Base-by-base conservation (phyloP, 2,888 invertebrate genomes). In the Cinara cedri region DNA sequence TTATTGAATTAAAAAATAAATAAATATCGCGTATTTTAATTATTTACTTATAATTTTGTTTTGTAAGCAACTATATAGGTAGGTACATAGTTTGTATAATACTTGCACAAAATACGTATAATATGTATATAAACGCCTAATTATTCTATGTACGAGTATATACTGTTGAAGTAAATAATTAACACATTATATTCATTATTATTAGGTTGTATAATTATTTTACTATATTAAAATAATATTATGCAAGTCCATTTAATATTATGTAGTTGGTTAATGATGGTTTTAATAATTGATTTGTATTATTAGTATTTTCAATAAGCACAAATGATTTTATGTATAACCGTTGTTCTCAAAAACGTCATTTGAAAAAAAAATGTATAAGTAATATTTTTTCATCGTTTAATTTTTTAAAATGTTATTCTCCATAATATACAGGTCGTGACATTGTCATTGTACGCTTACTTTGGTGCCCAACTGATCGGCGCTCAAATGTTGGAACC, bases 391-490 rank as follows among this genome's bases (percentile, higher is more conserved):
- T n/a, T n/a, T 51, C 16, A 51, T 51, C 14, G 4, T 51, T 49
- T 49, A 49, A 11, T 49, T 49, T 49, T 49, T n/a, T 44, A 44
- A 44, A n/a, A n/a, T n/a, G n/a, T n/a, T n/a, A n/a, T n/a, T n/a
- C n/a, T 34, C 3, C 46, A 46, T 46, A 46, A 44, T 10, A 46
- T 6, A n/a, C 88, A 96, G 96, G 96, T 96, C 82, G 96, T 96
- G 46, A 97, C 97, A 1, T 87, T 97, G 83, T 94, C 96, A 14
- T 89, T 96, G 78, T 96, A 97, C 86, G 92, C 93, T 11, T 97
- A 96, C 86, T 97, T 97, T 86, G 90, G 95, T 82, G 93, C 95
- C 9, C 93, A 94, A 13, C 88, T 97, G 80, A 89, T 97, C 87
- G 96, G 96, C 0, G 89, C 82, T 19, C 82, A 82, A 60, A 82